Base-by-base conservation (phyloP, 2,113 vertebrate genomes). In the Ptyas mucosa region DNA sequence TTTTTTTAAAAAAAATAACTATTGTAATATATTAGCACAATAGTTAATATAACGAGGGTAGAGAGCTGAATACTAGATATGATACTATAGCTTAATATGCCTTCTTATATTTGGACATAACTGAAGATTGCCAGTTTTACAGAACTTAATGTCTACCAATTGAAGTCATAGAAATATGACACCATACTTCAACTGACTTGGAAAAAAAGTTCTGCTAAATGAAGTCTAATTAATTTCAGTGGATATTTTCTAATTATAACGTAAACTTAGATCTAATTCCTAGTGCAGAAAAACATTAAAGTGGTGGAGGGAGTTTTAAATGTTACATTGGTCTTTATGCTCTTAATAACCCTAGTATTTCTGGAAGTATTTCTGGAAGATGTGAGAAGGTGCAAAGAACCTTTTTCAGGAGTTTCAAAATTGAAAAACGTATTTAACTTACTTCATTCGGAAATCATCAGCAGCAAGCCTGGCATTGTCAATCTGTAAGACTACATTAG, bases 361-460 rank as follows among this genome's bases (percentile, higher is more conserved):
- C 34, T 34, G 39, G 52, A 87, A 24, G 15, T 51, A 20, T 46
- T 81, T 29, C 34, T 34, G 39, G 52, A 87, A 24, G 15, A 7
- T 18, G 34, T 58, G 24, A 43, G 23, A 88, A 29, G 52, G 43
- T 9, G 3, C 24, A 88, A 75, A 57, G 18, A 43, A 34, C 23
- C 6, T 20, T 18, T 2, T 29, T 18, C 14, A 75, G 81, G 29
- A 54, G 29, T 64, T 69, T 53, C 43, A 49, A 81, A 81, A 26
- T 8, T n/a, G 34, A 53, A 81, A 61, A 43, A 14, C 92, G 23
- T 3, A 53, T 49, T 21, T 91, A 75, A 96, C 98, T 98, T 94
- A 98, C 98, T 99, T 99, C 95, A 98, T 29, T 95, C 95, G 97
- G 98, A 99, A 99, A 97, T 99, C 98, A 54, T 99, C 98, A 9